Evolutionary conservation across 1,140 invertebrate species (phyloP), one percentile per base, ranked within the genome.

Genomic region (Homarus americanus): DNA sequence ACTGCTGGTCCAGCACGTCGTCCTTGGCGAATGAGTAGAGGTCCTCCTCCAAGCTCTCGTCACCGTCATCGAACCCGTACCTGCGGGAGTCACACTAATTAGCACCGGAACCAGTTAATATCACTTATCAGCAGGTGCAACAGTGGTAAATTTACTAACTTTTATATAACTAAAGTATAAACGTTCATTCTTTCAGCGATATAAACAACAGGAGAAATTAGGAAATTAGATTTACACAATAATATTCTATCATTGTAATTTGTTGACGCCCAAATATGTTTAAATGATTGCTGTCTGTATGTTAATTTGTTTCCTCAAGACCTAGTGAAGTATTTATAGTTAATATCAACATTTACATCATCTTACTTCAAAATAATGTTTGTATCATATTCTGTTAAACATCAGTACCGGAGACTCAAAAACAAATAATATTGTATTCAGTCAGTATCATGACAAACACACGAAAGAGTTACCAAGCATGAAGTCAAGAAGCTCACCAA

Each of bases 61-160:
- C 87, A 12, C 87, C 87, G 66, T 89, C 87, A 24, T 89, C 87
- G 32, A 82, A 89, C 1, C 87, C 87, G 58, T 82, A 89, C 44
- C 87, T 89, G 49, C 10, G 17, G 3, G 10, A 78, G 24, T 9
- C 10, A 49, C 9, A 24, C 17, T 17, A 34, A 53, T 82, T 44
- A 82, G 2, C 20, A 53, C 1, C 28, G 15, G 28, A 82, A 15
- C 24, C 41, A 53, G n/a, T n/a, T 20, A 38, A n/a, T 41, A 79
- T 12, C 38, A 40, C 41, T 79, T 40, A 20, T 7, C 5, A 5
- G 2, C n/a, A n/a, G n/a, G n/a, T 10, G n/a, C 17, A n/a, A 24
- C 41, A 40, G 17, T 40, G 38, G 38, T 53, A 32, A 1, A n/a
- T 82, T 2, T 53, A 2, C 0, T 79, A 24, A 38, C n/a, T 79